Evolutionary conservation across 1,140 invertebrate genomes (phyloP), one percentile per base, ranked within the genome.

Genomic region (Papilio dardanus): DNA sequence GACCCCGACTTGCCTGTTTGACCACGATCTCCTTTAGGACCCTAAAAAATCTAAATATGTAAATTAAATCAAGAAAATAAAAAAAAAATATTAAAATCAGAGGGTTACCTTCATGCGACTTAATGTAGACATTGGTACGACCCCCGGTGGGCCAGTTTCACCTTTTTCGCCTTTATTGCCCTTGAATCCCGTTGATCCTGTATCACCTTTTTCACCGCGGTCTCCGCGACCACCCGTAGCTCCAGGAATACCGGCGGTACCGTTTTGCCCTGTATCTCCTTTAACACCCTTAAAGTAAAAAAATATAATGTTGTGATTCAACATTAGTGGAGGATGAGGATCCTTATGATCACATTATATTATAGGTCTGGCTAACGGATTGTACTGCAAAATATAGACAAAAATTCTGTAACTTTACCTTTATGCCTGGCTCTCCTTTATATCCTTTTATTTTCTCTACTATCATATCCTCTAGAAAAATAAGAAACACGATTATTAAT

Each of bases 141-240:
- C 81, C 35, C 85, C 88, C 8, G 84, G 81, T 7, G 81, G 77
- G 0, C 89, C 86, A 1, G 83, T 82, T 77, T 76, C 75, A 31
- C 88, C 88, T 54, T 69, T 68, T 21, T 87, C 85, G 14, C 91
- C 89, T 81, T 88, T 91, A 21, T 74, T 31, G 7, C 89, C 90
- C 69, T 42, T 80, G 8, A 62, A 75, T 46, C 89, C 89, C 12
- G 74, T 30, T 3, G 76, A 46, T 4, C 88, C 88, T 2, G 71
- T 12, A 12, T 84, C 81, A 31, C 89, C 89, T 58, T 81, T 83
- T 50, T 76, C 67, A 12, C 89, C 89, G n/a, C 35, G 30, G 42
- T 75, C 62, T 10, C 89, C 89, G 19, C 46, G 31, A 31, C 69
- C 74, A 1, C 89, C 87, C 74, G 62, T 69, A 33, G 74, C 78